phyloP scores from a whole-genome alignment of 1,140 invertebrate species.

The Microplitis demolitor region DNA sequence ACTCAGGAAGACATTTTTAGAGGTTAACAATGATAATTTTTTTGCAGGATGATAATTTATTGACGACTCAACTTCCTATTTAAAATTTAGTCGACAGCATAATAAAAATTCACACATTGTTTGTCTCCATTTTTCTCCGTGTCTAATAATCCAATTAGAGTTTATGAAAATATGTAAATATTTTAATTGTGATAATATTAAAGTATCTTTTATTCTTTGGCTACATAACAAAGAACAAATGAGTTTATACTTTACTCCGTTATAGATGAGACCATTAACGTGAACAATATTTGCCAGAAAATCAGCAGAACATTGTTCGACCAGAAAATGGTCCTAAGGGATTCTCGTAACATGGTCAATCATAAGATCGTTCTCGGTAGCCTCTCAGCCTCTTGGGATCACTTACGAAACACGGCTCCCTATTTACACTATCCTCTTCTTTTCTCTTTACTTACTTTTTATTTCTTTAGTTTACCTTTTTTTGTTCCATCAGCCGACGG shows the following conservation, averaged over 20 bases:
- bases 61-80: too few species aligned
- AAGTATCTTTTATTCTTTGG: too few species aligned
- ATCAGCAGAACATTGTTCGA: constrained; percentile 23
- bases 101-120: too few species aligned
- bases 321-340: constrained; percentile 54
- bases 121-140: too few species aligned
- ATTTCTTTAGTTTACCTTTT: too few species aligned
- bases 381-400: constrained; percentile 48
- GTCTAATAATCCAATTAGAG: too few species aligned
- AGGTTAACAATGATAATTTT: too few species aligned
- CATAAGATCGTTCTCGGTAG: constrained; percentile 57
- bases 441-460: background rate
- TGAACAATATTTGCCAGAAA: background rate
- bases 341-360: constrained; percentile 59
- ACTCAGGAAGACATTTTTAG: too few species aligned
- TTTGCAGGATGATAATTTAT: too few species aligned
- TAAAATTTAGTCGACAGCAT: too few species aligned
- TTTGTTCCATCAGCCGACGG: constrained; percentile 19
- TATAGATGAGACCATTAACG: background rate
- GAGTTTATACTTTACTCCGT: background rate
- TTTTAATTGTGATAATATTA: too few species aligned
- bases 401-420: constrained; percentile 44
- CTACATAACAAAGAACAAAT: background rate
- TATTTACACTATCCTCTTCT: constrained; percentile 21
- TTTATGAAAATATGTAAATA: too few species aligned